Base-by-base conservation (phyloP, 2,797 vertebrate species). In the Pagetopsis macropterus region DNA sequence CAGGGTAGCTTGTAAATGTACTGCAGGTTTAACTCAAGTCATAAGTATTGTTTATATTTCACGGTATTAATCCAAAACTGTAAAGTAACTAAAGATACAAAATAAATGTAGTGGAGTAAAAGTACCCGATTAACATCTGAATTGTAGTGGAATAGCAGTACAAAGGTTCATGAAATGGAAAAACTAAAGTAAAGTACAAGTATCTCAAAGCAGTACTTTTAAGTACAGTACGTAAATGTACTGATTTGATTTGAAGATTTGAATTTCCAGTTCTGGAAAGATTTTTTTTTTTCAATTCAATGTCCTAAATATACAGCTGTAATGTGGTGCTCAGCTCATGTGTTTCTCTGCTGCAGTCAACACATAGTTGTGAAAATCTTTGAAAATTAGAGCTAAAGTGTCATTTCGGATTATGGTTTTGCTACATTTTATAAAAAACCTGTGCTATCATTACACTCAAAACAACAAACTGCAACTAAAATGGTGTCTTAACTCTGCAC, bases 181-280 rank as follows among this genome's bases (percentile, higher is more conserved):
- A 33, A 33, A 33, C 33, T 37, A 6, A 37, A 37, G 8, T 37
- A 1, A 37, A 37, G 33, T 6, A 37, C 33, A 37, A 37, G 33
- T 9, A 37, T 37, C 33, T 37, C 6, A 37, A 37, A 37, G 8
- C 2, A 9, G 33, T 37, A 37, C 33, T 33, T 37, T 37, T 37
- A 37, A 37, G 33, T 9, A 37, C 33, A 37, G 33, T 37, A 27
- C 4, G 27, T 27, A 27, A 27, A 27, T 5, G 27, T 27, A 37
- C 33, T 8, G 2, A 21, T 21, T 21, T 21, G 21, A 21, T 21
- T 21, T 65, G 65, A 78, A 59, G 48, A 78, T 74, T 79, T 73
- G 14, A 74, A 60, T 60, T 54, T 44, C 27, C 43, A 54, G 9
- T 33, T 16, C 40, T 61, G 31, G 72, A 55, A 55, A 58, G 6